A percentile compares a stretch with the other conserved stretches of the same genome.
Conservation (phyloP, 2,113 vertebrate genomes). For the Bucco capensis region DNA sequence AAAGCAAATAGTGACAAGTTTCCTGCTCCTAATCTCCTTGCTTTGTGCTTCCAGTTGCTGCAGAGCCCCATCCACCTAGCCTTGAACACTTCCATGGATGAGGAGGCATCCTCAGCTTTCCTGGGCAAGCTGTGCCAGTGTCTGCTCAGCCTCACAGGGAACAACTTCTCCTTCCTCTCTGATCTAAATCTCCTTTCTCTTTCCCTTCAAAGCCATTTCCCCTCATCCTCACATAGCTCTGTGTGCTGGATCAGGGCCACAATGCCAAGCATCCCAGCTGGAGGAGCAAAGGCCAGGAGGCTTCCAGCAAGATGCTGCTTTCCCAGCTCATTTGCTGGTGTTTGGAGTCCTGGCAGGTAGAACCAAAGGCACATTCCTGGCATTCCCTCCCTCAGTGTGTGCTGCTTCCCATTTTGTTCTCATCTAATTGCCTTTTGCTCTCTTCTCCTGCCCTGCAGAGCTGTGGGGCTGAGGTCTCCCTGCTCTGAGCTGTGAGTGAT, state of each 20-base stretch:
- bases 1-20: background rate
- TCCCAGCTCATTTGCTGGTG: background rate
- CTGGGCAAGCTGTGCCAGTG: background rate
- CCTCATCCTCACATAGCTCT: background rate
- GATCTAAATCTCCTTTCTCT: background rate
- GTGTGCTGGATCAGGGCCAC: background rate
- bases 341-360: background rate
- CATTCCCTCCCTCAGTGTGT: background rate
- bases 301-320: background rate
- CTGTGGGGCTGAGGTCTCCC: background rate
- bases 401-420: background rate
- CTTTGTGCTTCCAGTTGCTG: background rate
- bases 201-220: background rate
- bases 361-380: background rate
- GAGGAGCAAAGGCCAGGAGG: background rate
- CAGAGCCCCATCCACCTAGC: background rate
- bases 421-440: background rate
- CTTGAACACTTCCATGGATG: background rate
- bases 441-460: background rate
- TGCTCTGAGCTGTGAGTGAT: background rate
- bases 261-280: accelerated
- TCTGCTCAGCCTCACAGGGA: background rate
- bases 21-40: background rate
- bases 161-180: background rate
- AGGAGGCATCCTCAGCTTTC: background rate